Conservation (phyloP, 2,888 invertebrate species). For the Operophtera brumata region DNA sequence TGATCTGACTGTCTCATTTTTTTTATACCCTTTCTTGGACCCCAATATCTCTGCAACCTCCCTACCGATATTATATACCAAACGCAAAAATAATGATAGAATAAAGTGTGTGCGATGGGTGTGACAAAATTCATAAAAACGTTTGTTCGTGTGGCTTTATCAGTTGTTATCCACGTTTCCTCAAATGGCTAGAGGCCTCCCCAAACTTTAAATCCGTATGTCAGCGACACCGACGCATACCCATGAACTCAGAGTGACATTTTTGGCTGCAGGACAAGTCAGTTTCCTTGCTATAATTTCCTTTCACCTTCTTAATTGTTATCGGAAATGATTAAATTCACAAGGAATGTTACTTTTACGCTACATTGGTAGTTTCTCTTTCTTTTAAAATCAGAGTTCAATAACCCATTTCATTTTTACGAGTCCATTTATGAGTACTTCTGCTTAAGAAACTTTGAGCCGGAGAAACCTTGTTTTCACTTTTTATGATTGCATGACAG, state of each 20-base stretch:
- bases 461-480: slow-evolving; percentile 68
- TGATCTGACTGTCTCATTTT: no score
- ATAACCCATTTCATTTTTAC: slow-evolving; percentile 7
- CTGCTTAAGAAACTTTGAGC: slow-evolving; percentile 18
- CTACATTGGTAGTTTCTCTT: background rate
- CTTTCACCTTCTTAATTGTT: slow-evolving; percentile 14
- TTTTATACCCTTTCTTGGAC: no score
- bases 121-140: no score
- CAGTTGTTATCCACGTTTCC: no score
- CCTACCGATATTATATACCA: no score
- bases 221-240: background rate
- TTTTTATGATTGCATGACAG: slow-evolving; percentile 69
- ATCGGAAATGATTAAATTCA: slow-evolving; percentile 4
- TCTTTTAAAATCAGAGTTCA: slow-evolving; percentile 5
- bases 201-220: background rate
- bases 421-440: background rate
- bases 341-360: background rate
- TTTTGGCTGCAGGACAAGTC: background rate
- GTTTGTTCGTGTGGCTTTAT: no score
- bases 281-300: background rate
- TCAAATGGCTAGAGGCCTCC: background rate
- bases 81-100: no score
- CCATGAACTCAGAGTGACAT: slow-evolving; percentile 14
- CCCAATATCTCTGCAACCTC: no score
- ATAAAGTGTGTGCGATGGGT: no score